Evolutionary conservation across 2,888 invertebrate species (phyloP), one percentile per base, ranked within the genome.

Genomic region (Ommatoiulus sabulosus): DNA sequence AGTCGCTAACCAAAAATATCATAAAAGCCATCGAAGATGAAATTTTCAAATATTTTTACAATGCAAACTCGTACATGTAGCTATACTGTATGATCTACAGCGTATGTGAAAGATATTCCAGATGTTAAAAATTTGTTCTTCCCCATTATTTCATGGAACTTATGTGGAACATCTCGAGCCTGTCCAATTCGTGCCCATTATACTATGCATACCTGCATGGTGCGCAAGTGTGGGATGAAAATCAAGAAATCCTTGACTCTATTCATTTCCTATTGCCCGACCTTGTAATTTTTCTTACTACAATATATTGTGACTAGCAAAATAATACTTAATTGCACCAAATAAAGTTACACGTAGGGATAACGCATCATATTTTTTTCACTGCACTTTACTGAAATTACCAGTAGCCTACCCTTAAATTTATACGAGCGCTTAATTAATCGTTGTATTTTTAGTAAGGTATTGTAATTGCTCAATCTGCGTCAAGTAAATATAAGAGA

Each of bases 231-330:
- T 63, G 63, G 63, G 63, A 63, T 20, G 63, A 63, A 63, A 63
- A 63, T 63, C 63, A 63, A 7, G 63, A 63, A 63, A 6, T 63
- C 63, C 63, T 63, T 63, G 63, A 63, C 63, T 63, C n/a, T 63
- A 17, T 63, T 63, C 63, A 63, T 63, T 63, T 63, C 1, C 63
- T 63, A 63, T n/a, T 63, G n/a, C 17, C 63, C 63, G 63, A 63
- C 63, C 63, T 63, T 63, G 63, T n/a, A 63, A 63, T 63, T 63
- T 63, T 35, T 1, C 63, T 5, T 20, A n/a, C 63, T n/a, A n/a
- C n/a, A n/a, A n/a, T n/a, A 35, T 35, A n/a, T 20, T n/a, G 63
- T 63, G 63, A 63, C 3, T n/a, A 63, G 7, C n/a, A 63, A n/a
- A 63, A 63, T 63, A n/a, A 17, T 17, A 63, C n/a, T n/a, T 20